Evolutionary conservation across 2,113 vertebrate genomes (phyloP).

Genomic region (Ciconia maguari): DNA sequence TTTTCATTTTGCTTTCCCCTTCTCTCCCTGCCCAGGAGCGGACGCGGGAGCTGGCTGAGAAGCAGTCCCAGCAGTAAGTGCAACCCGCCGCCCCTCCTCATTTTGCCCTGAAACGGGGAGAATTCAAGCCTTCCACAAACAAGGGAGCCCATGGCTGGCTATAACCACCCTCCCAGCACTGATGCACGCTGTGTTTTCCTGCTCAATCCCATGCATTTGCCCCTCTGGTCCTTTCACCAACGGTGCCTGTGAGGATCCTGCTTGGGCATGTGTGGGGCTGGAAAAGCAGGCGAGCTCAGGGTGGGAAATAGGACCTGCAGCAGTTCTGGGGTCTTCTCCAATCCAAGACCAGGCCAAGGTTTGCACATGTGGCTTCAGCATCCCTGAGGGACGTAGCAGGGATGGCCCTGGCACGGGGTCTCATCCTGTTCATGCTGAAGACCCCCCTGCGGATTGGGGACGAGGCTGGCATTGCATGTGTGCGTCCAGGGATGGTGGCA

Average conservation of each 20-base stretch:
- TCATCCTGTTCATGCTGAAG: neutral
- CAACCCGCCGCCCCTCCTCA: neutral
- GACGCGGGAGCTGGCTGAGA: slow-evolving; percentile 94
- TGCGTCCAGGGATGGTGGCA: neutral
- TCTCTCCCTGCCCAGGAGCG: slow-evolving; percentile 82
- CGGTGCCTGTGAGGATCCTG: rapidly evolving
- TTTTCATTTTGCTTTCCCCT: neutral
- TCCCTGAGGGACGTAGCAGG: neutral
- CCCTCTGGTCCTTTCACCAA: neutral
- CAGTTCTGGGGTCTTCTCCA: neutral
- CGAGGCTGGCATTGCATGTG: neutral
- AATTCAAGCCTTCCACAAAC: neutral
- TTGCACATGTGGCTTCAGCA: neutral
- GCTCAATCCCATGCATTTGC: neutral
- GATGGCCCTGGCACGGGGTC: rapidly evolving
- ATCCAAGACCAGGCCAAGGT: neutral
- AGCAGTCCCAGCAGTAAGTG: slow-evolving; percentile 96
- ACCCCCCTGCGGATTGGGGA: neutral
- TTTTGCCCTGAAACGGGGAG: neutral
- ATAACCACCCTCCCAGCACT: neutral
- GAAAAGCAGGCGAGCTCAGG: rapidly evolving
- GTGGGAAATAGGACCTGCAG: neutral
- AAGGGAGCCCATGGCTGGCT: neutral
- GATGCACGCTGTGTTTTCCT: neutral
- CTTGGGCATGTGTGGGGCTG: neutral